phyloP scores from a whole-genome alignment of 2,888 invertebrate genomes.

The Acanthosepion esculentum region DNA sequence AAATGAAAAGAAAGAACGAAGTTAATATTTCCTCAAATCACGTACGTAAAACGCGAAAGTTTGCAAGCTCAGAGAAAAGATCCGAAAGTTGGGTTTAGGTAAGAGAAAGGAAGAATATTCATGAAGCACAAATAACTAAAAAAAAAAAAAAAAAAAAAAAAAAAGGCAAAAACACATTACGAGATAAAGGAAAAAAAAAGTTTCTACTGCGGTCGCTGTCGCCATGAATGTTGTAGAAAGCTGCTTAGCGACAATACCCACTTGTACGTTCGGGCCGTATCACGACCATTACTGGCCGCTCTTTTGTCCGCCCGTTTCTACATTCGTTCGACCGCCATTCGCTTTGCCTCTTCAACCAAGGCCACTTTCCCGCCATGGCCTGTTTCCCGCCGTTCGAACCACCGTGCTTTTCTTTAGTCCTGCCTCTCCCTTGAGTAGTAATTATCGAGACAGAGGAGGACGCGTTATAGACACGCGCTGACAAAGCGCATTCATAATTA shows the following conservation, averaged over 20 bases:
- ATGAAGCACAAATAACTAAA: too few relatives aligned
- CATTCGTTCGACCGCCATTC: background rate
- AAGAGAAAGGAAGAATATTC: too few relatives aligned
- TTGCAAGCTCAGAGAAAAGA: too few relatives aligned
- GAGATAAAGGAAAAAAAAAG: background rate
- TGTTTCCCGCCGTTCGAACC: background rate
- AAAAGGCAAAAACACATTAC: background rate
- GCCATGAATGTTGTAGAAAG: background rate
- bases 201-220: background rate
- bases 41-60: too few relatives aligned
- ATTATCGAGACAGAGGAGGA: background rate
- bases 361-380: background rate
- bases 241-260: slow-evolving; percentile 16
- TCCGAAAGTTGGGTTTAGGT: too few relatives aligned
- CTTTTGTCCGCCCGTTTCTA: background rate
- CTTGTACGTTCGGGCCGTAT: background rate
- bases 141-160: too few relatives aligned
- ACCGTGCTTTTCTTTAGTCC: background rate
- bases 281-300: slow-evolving; percentile 9
- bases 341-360: background rate
- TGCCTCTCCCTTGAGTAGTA: background rate
- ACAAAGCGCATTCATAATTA: slow-evolving; percentile 22
- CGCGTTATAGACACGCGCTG: background rate
- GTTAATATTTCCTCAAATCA: too few relatives aligned
- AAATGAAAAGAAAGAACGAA: too few relatives aligned